Evolutionary conservation across 1,140 invertebrate genomes (phyloP).

Genomic region (Papilio xuthus): DNA sequence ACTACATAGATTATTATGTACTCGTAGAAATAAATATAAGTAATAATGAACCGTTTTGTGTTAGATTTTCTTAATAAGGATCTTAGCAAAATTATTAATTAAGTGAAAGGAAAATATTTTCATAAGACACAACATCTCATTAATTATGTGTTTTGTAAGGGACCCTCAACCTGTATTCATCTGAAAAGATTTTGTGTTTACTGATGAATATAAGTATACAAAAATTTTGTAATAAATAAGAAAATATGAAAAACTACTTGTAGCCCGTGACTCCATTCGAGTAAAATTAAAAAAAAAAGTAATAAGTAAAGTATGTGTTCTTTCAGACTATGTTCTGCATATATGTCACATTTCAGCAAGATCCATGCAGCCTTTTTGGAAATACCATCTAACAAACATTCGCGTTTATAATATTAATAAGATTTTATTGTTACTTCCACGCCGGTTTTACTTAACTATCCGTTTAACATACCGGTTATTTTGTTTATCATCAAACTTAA

Average conservation of each 20-base stretch:
- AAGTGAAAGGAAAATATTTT: conserved; percentile 16
- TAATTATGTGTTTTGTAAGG: conserved; percentile 12
- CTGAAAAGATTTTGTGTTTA: neutral
- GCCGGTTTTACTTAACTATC: neutral
- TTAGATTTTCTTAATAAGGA: neutral
- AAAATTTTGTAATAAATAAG: neutral
- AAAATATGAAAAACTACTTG: neutral
- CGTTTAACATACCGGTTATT: neutral
- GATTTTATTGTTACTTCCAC: neutral
- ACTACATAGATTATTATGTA: neutral
- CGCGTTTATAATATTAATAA: too few relatives aligned
- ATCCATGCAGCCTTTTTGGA: too few relatives aligned
- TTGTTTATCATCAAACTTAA: conserved; percentile 11
- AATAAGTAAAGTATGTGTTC: too few relatives aligned
- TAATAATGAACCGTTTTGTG: neutral
- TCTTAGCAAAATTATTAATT: neutral
- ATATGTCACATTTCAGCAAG: too few relatives aligned
- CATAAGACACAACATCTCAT: neutral
- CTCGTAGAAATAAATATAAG: neutral
- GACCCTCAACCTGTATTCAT: neutral
- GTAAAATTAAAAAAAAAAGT: too few relatives aligned
- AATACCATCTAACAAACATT: too few relatives aligned
- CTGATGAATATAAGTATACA: neutral
- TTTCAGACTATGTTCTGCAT: too few relatives aligned
- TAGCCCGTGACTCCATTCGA: too few relatives aligned